Base-by-base conservation (phyloP, 2,797 vertebrate species). In the Myioborus miniatus region DNA sequence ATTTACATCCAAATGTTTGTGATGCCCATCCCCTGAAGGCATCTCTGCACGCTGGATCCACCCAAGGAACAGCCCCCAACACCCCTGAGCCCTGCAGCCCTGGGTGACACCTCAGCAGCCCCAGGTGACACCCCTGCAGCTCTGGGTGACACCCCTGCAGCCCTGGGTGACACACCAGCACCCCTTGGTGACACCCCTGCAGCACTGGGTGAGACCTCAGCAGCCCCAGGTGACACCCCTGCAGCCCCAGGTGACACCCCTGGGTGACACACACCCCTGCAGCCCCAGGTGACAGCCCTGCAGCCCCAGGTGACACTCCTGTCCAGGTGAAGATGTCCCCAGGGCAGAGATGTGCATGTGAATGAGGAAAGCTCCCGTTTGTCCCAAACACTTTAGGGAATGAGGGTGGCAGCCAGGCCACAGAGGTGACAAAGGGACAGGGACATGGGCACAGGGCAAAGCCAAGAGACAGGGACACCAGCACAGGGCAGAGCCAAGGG, bases 401-500 rank as follows among this genome's bases (percentile, higher is more conserved):
- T 3, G 5, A 11, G 12, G 69, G 34, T 6, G 11, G 24, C 41
- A 74, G 29, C 23, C 0, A 69, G 32, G 47, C 52, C 30, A 10
- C 5, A 76, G 30, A 26, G 13, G 9, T 5, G 26, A n/a, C 2
- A 6, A 23, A 65, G 27, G 52, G 23, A 41, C 0, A 56, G 58
- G 29, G 30, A 12, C 70, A 50, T 1, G 9, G 30, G 24, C 21
- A 41, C 29, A 36, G 7, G 14, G 2, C 2, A 1, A 9, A 16
- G 9, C 7, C 6, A 5, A 1, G 27, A 47, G 23, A 41, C 0
- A 56, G 58, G 29, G 30, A 12, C 70, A 50, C 1, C 8, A n/a
- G 24, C 19, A 41, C 29, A n/a, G 7, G 14, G 2, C 2, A 1
- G 11, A 16, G 9, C 7, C 6, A 23, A 65, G 27, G 50, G 23